A percentile compares a stretch with the other conserved stretches of the same genome.
Evolutionary conservation across 2,113 vertebrate species (phyloP).

Genomic region (Antechinus flavipes): DNA sequence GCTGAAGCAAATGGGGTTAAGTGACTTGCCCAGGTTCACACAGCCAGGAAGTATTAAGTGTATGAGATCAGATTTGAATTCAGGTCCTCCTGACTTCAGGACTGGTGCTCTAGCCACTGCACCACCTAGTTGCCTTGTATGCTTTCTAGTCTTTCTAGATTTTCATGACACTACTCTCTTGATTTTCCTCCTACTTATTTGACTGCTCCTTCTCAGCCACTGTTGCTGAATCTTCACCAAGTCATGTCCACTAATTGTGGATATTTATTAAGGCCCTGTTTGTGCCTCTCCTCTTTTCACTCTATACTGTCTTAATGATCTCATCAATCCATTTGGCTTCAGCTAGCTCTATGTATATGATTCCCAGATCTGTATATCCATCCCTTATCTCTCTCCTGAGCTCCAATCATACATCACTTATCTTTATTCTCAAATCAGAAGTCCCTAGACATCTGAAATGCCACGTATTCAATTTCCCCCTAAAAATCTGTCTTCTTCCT

Average conservation of each 20-base stretch:
- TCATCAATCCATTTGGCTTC: background rate
- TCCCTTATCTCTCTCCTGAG: background rate
- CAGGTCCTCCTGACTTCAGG: too few relatives aligned
- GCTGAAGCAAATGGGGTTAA: too few relatives aligned
- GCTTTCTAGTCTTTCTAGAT: background rate
- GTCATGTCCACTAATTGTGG: background rate
- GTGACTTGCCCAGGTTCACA: too few relatives aligned
- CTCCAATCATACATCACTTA: background rate
- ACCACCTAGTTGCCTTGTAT: too few relatives aligned
- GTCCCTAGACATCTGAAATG: background rate
- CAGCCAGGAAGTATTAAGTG: too few relatives aligned
- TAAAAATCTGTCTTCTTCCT: background rate
- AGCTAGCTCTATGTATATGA: background rate
- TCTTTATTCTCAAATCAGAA: background rate
- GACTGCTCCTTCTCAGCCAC: background rate
- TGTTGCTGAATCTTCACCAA: background rate
- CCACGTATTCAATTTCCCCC: background rate
- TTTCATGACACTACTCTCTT: background rate
- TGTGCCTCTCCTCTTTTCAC: background rate
- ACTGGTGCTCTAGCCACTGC: too few relatives aligned
- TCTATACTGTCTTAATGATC: background rate
- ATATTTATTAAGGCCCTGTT: background rate
- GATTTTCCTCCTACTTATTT: background rate
- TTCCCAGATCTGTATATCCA: background rate
- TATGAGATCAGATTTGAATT: too few relatives aligned